Evolutionary conservation across 35 echinoderm and acorn worm genomes (phyloP), one percentile per base, ranked within the genome.

Genomic region (Apostichopus californicus): DNA sequence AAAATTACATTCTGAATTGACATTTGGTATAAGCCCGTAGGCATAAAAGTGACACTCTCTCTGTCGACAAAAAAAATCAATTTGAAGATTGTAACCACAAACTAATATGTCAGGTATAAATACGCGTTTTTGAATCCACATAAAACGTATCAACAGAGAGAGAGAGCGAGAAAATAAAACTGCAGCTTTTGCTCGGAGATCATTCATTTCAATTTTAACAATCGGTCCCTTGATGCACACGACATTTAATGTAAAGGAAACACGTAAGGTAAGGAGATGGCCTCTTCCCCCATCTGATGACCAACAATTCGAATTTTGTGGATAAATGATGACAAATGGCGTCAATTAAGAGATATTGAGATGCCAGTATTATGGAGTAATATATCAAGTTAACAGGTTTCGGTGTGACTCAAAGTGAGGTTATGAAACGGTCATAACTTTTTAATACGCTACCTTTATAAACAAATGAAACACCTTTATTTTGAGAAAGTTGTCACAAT

Each of bases 391-490:
- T 46, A 80, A 25, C 25, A 6, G 13, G 5, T 34, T 1, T 80
- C 5, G 7, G 53, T 80, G n/a, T 80, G 78, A 80, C 78, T 80
- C 78, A 80, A 12, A 8, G 10, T 10, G 78, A 26, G 78, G 53
- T 46, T 54, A 26, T 80, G 25, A 13, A 80, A 80, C 21, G 78
- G 78, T 80, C 78, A 54, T 80, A 25, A 5, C 13, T 14, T 14
- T 80, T 80, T 80, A 54, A 46, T 34, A 46, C 13, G 11, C 53
- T 80, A 13, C 78, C 24, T 80, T 20, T 80, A 25, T 80, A 80
- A 80, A 80, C 78, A 80, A 80, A 20, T 54, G n/a, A 34, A 80
- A 80, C 8, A 80, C 78, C 78, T 80, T 54, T 46, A 46, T 54
- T 25, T 13, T 25, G 13, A 26, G 2, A 8, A 80, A 80, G 12